Conservation (phyloP, 2,888 invertebrate genomes). For the Lomographa bimaculata region DNA sequence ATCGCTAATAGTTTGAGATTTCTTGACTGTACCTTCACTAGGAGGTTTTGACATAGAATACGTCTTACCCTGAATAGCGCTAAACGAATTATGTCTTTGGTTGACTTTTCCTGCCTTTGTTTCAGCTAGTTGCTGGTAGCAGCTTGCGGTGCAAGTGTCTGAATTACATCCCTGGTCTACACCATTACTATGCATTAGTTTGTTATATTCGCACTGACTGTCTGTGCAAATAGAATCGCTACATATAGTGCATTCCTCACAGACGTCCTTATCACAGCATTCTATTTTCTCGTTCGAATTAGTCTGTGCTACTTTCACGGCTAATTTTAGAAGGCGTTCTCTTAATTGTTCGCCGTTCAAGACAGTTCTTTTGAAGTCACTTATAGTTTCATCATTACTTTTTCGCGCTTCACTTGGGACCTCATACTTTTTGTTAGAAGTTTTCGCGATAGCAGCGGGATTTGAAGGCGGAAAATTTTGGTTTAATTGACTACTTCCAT, state of each 20-base stretch:
- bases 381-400: slow-evolving; percentile 61
- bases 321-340: slow-evolving; percentile 86
- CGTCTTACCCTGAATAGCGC: slow-evolving; percentile 71
- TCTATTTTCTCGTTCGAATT: slow-evolving; percentile 76
- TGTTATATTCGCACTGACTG: slow-evolving; percentile 78
- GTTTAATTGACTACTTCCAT: slow-evolving; percentile 78
- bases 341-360: slow-evolving; percentile 87
- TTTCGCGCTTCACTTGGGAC: slow-evolving; percentile 46
- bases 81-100: slow-evolving; percentile 77
- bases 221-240: slow-evolving; percentile 80
- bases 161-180: slow-evolving; percentile 71
- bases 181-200: slow-evolving; percentile 73
- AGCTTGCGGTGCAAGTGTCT: slow-evolving; percentile 71
- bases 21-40: slow-evolving; percentile 68
- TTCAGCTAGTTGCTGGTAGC: slow-evolving; percentile 68
- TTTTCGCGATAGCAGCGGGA: slow-evolving; percentile 50
- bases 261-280: slow-evolving; percentile 79
- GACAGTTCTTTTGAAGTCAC: slow-evolving; percentile 74
- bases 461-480: slow-evolving; percentile 68
- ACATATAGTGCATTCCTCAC: slow-evolving; percentile 79
- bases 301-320: slow-evolving; percentile 74
- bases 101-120: slow-evolving; percentile 55
- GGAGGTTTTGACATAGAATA: slow-evolving; percentile 54
- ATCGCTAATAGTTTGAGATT: slow-evolving; percentile 74
- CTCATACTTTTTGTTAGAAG: slow-evolving; percentile 53